Percentiles rank a stretch among this genome's conserved stretches.
Conservation (phyloP, 2,113 vertebrate genomes). For the Speoplatyrhinus poulsoni region DNA sequence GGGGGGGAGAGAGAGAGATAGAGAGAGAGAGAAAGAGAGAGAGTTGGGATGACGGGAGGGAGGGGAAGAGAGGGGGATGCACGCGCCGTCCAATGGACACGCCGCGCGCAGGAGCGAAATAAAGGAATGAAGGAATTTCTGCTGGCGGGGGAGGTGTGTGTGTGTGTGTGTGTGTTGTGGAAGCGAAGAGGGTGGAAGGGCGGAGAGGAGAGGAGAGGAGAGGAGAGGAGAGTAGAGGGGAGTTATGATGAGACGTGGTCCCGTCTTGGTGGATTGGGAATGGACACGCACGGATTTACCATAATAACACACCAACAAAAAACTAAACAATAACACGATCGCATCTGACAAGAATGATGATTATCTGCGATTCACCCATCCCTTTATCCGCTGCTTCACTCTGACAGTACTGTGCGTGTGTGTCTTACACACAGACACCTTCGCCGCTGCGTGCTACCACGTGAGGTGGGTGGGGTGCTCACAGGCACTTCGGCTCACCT, state of each 20-base stretch:
- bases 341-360: slow-evolving; percentile 68
- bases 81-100: slow-evolving; percentile 25
- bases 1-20: neutral
- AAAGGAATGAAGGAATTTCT: slow-evolving; percentile 61
- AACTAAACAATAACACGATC: slow-evolving; percentile 30
- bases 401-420: slow-evolving; percentile 12
- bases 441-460: no score
- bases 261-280: slow-evolving; percentile 39
- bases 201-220: neutral
- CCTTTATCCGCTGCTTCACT: slow-evolving; percentile 60
- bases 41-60: neutral
- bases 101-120: slow-evolving; percentile 51
- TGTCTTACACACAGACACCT: neutral
- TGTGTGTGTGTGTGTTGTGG: slow-evolving; percentile 15
- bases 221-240: slow-evolving; percentile 9
- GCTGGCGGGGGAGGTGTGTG: slow-evolving; percentile 47
- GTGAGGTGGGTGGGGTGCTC: no score
- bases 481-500: no score
- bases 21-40: slow-evolving; percentile 15
- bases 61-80: slow-evolving; percentile 1
- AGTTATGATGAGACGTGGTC: neutral
- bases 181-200: slow-evolving; percentile 6
- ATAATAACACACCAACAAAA: neutral
- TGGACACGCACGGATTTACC: slow-evolving; percentile 17
- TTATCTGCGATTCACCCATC: slow-evolving; percentile 68